Conservation (phyloP, 1,140 invertebrate species). For the Saccostrea cuccullata region DNA sequence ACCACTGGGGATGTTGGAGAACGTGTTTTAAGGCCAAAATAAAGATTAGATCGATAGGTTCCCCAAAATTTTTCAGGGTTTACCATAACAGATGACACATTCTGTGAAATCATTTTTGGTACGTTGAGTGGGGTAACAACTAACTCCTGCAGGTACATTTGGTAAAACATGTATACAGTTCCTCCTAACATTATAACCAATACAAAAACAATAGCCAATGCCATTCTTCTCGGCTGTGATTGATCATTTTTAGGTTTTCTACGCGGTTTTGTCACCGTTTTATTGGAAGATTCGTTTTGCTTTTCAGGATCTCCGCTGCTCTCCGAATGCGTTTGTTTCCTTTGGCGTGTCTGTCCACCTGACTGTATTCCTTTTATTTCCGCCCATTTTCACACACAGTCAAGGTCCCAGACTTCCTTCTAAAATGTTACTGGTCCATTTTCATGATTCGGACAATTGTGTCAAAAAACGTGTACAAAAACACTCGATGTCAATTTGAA, state of each 20-base stretch:
- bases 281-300: neutral
- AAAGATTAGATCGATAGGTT: slow-evolving; percentile 90
- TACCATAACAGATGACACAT: slow-evolving; percentile 82
- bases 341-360: neutral
- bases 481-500: neutral
- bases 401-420: neutral
- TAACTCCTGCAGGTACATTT: slow-evolving; percentile 90
- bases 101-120: slow-evolving; percentile 85
- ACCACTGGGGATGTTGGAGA: slow-evolving; percentile 92
- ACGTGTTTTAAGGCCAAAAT: slow-evolving; percentile 90
- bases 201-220: neutral
- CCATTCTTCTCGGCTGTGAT: neutral
- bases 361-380: neutral
- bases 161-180: slow-evolving; percentile 87
- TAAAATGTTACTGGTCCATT: neutral
- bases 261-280: neutral
- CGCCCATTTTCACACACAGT: neutral
- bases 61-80: slow-evolving; percentile 94
- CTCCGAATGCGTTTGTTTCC: neutral
- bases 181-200: slow-evolving; percentile 68
- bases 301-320: neutral
- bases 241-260: neutral
- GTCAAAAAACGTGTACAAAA: slow-evolving; percentile 10
- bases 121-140: slow-evolving; percentile 91
- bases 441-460: neutral